Base-by-base conservation (phyloP, 1,140 invertebrate genomes). In the Bombus waltoni region DNA sequence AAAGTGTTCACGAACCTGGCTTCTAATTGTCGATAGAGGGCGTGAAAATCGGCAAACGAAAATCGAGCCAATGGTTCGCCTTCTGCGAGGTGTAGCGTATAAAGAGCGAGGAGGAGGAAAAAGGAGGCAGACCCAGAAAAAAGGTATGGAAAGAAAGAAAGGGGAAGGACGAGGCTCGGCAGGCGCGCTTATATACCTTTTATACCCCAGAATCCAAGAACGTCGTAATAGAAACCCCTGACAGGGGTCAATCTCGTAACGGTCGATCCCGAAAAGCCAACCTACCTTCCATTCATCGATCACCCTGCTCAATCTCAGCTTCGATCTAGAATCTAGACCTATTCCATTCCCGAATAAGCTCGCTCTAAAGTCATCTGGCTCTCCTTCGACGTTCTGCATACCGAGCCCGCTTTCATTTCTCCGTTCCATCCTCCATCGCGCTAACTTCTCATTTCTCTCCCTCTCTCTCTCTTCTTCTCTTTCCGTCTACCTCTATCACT, bases 171-270 rank as follows among this genome's bases (percentile, higher is more conserved):
- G 74, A 53, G 18, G 79, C 40, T 70, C 53, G 47, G 28, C 47
- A 66, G 75, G 32, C 68, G n/a, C 66, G 70, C 35, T 62, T 83
- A 78, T 83, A 42, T 75, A 74, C 84, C 72, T 80, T 90, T 82
- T 86, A 70, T 75, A 73, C 35, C 72, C 28, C 53, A 81, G 87
- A 85, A 90, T 83, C 86, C 79, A 66, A 75, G 88, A 83, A 83
- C 86, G 89, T 81, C 85, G 88, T 92, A 92, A 92, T 92, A 92
- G 92, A 92, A 92, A 92, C 80, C 88, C 90, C 89, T 89, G 90
- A 90, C 90, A 91, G 92, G 88, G 92, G 92, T 92, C 92, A 92
- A 92, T 92, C 90, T 92, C 90, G 91, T 87, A 87, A 88, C 90
- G 88, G 87, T 85, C 88, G 90, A 91, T 91, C 83, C 89, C 82